Evolutionary conservation across 1,140 invertebrate genomes (phyloP), one percentile per base, ranked within the genome.

Genomic region (Papilio polyxenes): DNA sequence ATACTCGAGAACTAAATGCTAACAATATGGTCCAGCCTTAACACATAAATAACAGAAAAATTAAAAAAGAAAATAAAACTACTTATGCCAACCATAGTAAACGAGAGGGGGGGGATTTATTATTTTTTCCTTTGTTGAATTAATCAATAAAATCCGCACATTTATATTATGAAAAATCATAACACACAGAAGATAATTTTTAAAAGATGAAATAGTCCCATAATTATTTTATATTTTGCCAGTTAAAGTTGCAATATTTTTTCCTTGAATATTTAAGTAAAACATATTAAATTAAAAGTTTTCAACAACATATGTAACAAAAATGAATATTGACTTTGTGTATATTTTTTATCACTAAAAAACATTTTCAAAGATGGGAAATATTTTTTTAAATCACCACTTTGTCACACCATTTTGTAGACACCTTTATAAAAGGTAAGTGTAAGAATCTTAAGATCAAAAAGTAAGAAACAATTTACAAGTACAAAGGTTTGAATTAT

Each of bases 21-120:
- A 6, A 31, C 62, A 31, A 17, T 13, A 15, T 11, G 20, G 13
- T 65, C 62, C 62, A 11, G 23, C 23, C 62, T 23, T 40, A 31
- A 37, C 65, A 17, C 65, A 40, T 17, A 72, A 72, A 40, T 17
- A 72, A 72, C 65, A 13, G 23, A 72, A 40, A 31, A 72, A 72
- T 65, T 10, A 65, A 72, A 65, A 72, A 44, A 44, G 40, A 44
- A 37, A 72, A 72, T 65, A 31, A 62, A 62, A 9, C 62, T 65
- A 65, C 62, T 72, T 72, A 72, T 72, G 23, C 65, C 65, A 37
- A 72, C 65, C 65, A 65, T 65, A 65, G 20, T 40, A 37, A 72
- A 31, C 4, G 15, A 17, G 11, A 3, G 7, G 15, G 51, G 10
- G 10, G 10, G 15, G 2, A 0, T 3, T 23, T 31, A 31, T 31